Evolutionary conservation across 2,113 vertebrate species (phyloP).

Genomic region (Crotalus viridis): DNA sequence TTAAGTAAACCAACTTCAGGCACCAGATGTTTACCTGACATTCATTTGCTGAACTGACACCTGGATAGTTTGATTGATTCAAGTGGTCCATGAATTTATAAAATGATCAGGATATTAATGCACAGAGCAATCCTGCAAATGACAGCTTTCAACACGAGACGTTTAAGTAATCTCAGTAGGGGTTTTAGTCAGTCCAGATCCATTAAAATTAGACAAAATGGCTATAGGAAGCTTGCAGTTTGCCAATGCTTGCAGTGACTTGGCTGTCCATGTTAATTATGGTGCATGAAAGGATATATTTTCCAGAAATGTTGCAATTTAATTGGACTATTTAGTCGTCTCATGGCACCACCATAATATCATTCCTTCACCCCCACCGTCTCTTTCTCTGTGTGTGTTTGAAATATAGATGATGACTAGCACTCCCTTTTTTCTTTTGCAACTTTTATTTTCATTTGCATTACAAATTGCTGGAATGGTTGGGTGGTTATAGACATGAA

Average conservation of each 20-base stretch:
- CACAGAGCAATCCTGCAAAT: background rate
- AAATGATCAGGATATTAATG: background rate
- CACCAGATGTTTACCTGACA: background rate
- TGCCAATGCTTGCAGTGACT: background rate
- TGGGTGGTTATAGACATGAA: conserved; percentile 22
- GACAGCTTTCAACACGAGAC: conserved; percentile 15
- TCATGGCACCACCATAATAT: conserved; percentile 17
- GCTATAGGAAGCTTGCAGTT: conserved; percentile 3
- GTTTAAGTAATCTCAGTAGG: conserved; percentile 1
- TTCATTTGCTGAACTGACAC: conserved; percentile 10
- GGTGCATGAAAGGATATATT: conserved; percentile 43
- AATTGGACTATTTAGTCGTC: conserved; percentile 21
- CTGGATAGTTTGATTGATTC: conserved; percentile 15
- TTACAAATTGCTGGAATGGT: background rate
- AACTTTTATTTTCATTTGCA: conserved; percentile 38
- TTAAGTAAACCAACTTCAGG: background rate
- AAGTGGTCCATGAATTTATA: background rate
- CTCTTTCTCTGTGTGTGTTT: background rate
- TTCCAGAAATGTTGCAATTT: conserved; percentile 46
- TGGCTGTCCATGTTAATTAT: conserved; percentile 36
- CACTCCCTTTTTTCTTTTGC: background rate
- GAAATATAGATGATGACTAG: background rate
- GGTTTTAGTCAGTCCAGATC: conserved; percentile 10
- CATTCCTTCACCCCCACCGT: background rate
- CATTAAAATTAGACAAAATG: conserved; percentile 30